Evolutionary conservation across 2,888 invertebrate species (phyloP), one percentile per base, ranked within the genome.

Genomic region (Danaus chrysippus): DNA sequence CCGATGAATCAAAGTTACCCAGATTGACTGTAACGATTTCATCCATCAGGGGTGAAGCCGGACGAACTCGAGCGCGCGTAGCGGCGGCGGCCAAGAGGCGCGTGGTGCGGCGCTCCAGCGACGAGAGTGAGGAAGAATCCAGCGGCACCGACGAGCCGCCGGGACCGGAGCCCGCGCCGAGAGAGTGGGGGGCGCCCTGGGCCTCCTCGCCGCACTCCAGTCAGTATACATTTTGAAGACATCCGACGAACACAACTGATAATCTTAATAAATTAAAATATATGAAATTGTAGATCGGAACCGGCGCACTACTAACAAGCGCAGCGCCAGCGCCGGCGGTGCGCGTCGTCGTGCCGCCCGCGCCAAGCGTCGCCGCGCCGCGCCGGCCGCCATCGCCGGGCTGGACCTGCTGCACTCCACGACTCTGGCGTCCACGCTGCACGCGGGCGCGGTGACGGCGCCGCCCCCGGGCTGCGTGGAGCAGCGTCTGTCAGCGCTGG

Each of bases 391-490:
- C 86, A 97, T 97, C 79, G 95, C 94, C 69, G 97, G 97, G 15
- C 91, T 98, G 73, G 97, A 98, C 89, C 92, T 97, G 73, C 88
- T 98, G 71, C 97, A 98, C 84, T 96, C 95, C 73, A 95, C 97
- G 84, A 98, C 98, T 44, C 91, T 98, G 70, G 93, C 97, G 9
- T 97, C 97, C 78, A 97, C 97, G 15, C 94, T 96, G 19, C 94
- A 94, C 58, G 95, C 95, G 82, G 93, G 93, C 87, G 83, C 87
- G 90, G 88, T 87, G 81, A 92, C 95, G 68, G 96, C 96, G 46
- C 96, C 97, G 42, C 97, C 97, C 55, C 97, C 97, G 10, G 98
- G 98, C 59, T 97, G 97, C 81, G 96, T 98, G 63, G 97, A 97
- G 84, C 97, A 97, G 81, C 96, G 97, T 71, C 88, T 98, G 64